Conservation (phyloP, 2,797 vertebrate genomes). For the Siniperca undulata region DNA sequence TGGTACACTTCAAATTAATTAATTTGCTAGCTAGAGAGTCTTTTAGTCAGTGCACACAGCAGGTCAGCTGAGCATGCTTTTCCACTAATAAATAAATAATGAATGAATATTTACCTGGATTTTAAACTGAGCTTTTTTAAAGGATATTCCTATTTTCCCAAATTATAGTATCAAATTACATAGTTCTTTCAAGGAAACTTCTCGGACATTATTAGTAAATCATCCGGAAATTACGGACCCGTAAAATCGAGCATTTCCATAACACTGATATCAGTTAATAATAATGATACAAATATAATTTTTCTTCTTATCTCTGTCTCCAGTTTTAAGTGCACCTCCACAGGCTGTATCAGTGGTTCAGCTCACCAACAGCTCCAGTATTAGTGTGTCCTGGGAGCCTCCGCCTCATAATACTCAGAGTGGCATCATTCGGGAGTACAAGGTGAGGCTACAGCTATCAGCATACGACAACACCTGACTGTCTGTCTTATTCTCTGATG, state of each 20-base stretch:
- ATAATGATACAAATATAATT: neutral
- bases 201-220: conserved; percentile 1
- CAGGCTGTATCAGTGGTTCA: conserved; percentile 90
- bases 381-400: conserved; percentile 95
- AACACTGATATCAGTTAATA: conserved; percentile 13
- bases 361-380: conserved; percentile 90
- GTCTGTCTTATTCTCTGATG: conserved; percentile 12
- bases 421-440: conserved; percentile 91
- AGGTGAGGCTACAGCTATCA: conserved; percentile 80
- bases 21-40: neutral
- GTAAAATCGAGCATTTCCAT: neutral
- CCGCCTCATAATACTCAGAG: conserved; percentile 87
- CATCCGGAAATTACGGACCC: neutral
- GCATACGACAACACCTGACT: neutral
- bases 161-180: neutral
- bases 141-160: neutral
- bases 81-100: neutral
- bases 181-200: neutral
- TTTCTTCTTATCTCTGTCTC: conserved; percentile 36
- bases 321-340: conserved; percentile 91
- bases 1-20: neutral
- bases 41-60: neutral
- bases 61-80: neutral
- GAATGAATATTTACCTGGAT: conserved; percentile 1
- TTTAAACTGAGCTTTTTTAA: conserved; percentile 5